Conservation (phyloP, 2,113 vertebrate species). For the Cynopterus brachyotis region DNA sequence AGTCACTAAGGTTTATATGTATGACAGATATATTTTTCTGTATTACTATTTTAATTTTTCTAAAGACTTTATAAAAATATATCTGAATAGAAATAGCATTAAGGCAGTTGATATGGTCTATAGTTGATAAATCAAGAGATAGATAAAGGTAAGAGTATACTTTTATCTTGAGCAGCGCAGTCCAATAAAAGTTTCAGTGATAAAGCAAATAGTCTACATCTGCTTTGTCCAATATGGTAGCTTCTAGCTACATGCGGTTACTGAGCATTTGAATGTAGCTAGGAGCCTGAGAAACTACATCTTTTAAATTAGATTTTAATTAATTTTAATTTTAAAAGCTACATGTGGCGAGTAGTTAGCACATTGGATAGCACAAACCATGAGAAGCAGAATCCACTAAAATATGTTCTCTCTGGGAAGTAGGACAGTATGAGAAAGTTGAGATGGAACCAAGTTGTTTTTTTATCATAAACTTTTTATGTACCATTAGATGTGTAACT, state of each 20-base stretch:
- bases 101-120: neutral
- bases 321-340: slow-evolving; percentile 25
- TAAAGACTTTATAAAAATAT: neutral
- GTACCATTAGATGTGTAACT: neutral
- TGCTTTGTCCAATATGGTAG: neutral
- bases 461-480: neutral
- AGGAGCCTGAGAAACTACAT: neutral
- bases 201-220: neutral
- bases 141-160: neutral
- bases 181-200: neutral
- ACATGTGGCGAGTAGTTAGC: neutral
- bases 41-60: neutral
- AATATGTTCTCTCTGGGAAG: neutral
- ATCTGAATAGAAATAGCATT: neutral
- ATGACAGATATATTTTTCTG: neutral
- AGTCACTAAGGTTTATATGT: neutral
- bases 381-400: neutral
- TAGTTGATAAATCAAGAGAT: neutral
- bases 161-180: neutral
- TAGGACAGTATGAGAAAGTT: neutral
- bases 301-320: neutral
- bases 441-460: neutral
- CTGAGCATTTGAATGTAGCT: neutral
- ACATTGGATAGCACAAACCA: neutral
- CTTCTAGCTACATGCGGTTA: neutral